Evolutionary conservation across 2,113 vertebrate species (phyloP), one percentile per base, ranked within the genome.

Genomic region (Plectropomus leopardus): DNA sequence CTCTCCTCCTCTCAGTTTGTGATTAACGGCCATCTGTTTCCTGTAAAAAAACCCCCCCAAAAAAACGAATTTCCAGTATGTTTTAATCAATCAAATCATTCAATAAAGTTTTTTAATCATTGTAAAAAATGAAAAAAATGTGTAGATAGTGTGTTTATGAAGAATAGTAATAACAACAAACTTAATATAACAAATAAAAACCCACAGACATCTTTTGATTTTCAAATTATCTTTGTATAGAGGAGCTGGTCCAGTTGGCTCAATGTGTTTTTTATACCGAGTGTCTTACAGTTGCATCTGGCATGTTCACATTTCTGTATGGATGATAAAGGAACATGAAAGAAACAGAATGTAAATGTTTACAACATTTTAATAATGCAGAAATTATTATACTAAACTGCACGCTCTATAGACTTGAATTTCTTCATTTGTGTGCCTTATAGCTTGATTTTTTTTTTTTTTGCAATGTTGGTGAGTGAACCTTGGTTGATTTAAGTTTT

Each of bases 1-100:
- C 66, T 79, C 61, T 48, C 36, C 24, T 68, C 63, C 60, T 73
- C 55, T 72, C 54, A 23, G 44, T 67, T 45, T 83, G 72, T 79
- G 61, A 88, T 86, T 59, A 78, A 61, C 51, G 5, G 14, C 72
- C 88, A 89, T 86, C 85, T 92, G 86, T 86, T 67, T 73, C 10
- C 54, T 63, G 82, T 67, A 54, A 24, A 58, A 28, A 40, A 40
- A 40, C n/a, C n/a, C n/a, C n/a, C n/a, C n/a, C n/a, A 40, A 40
- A 40, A 40, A 68, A 78, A 64, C 17, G 0, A 53, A 58, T 48
- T 36, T 16, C 0, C 51, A 36, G n/a, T 23, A 34, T 50, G 26
- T 19, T 65, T 59, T 68, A 59, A 80, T 74, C 80, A 59, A 67
- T 76, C 19, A 42, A 67, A 50, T 64, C 19, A 48, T 53, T 58